Evolutionary conservation across 2,797 vertebrate genomes (phyloP).

Genomic region (Rhynchonycteris naso): DNA sequence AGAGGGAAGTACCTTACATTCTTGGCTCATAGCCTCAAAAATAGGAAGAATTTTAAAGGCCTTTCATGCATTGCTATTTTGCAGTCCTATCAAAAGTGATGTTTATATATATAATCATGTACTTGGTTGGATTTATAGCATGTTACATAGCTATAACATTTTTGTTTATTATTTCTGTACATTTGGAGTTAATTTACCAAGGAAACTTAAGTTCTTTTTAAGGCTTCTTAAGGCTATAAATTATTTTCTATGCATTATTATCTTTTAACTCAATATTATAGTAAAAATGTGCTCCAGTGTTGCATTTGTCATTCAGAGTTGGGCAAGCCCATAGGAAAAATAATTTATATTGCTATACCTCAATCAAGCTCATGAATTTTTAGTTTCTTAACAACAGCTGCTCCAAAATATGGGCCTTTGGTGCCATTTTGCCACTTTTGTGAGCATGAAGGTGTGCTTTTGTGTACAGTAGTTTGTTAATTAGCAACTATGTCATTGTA

Average conservation of each 20-base stretch:
- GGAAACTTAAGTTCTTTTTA: neutral
- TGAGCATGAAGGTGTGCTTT: neutral
- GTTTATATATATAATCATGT: neutral
- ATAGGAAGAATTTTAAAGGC: neutral
- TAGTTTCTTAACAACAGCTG: neutral
- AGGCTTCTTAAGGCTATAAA: neutral
- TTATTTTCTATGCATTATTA: slow-evolving; percentile 3
- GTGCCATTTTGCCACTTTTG: neutral
- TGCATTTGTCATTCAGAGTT: neutral
- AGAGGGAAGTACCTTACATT: neutral
- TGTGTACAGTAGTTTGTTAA: neutral
- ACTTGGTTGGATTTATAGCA: neutral
- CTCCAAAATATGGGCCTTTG: neutral
- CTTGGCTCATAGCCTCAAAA: neutral
- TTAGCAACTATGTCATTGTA: neutral
- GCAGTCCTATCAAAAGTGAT: neutral
- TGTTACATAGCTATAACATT: neutral
- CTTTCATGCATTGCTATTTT: slow-evolving; percentile 12
- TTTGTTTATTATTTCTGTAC: slow-evolving; percentile 14
- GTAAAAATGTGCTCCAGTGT: neutral
- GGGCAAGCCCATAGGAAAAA: neutral
- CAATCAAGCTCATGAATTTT: neutral
- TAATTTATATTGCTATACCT: slow-evolving; percentile 17
- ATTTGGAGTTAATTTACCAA: slow-evolving; percentile 2
- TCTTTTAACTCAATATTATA: neutral